Evolutionary conservation across 2,797 vertebrate species (phyloP).

Genomic region (Lutjanus campechanus): DNA sequence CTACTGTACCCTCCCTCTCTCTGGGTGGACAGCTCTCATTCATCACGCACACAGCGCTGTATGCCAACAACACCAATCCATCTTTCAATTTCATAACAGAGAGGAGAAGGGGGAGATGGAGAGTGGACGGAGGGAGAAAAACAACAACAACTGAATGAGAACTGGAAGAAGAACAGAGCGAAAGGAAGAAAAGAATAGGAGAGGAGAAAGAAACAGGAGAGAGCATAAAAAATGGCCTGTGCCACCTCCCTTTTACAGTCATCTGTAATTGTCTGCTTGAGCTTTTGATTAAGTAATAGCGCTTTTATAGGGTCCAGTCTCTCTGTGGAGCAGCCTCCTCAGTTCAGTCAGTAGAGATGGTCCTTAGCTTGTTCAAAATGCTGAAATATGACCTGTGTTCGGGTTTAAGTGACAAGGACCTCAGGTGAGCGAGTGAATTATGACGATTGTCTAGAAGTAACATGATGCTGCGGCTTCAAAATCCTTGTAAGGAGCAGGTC

Average conservation of each 20-base stretch:
- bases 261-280: slow-evolving; percentile 9
- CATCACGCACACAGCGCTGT: slow-evolving; percentile 67
- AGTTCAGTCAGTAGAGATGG: neutral
- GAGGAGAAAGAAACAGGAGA: neutral
- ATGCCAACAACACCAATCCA: slow-evolving; percentile 72
- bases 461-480: neutral
- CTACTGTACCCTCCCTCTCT: slow-evolving; percentile 64
- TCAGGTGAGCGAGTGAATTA: neutral
- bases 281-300: slow-evolving; percentile 22
- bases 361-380: neutral
- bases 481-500: neutral
- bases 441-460: neutral
- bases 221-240: neutral
- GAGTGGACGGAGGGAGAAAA: slow-evolving; percentile 38
- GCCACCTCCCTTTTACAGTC: neutral
- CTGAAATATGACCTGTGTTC: neutral
- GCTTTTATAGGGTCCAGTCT: neutral
- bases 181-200: neutral
- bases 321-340: neutral
- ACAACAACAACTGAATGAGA: slow-evolving; percentile 41
- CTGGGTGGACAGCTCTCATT: slow-evolving; percentile 77
- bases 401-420: neutral
- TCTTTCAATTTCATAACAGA: slow-evolving; percentile 77
- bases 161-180: neutral
- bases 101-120: slow-evolving; percentile 14